phyloP scores from a whole-genome alignment of 2,888 invertebrate species.

The Troides oblongomaculatus region DNA sequence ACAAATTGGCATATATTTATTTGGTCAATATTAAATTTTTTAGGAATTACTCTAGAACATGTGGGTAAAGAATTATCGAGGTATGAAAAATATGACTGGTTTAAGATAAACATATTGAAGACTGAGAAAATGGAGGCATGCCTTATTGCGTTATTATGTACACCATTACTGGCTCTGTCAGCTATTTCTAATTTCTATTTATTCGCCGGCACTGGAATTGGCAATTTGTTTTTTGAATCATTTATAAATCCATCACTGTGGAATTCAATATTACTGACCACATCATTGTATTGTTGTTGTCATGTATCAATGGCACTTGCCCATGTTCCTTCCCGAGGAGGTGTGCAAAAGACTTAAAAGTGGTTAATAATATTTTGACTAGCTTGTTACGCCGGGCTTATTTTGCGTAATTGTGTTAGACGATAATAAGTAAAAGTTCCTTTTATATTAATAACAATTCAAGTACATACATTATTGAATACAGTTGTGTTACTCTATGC shows the following conservation, averaged over 20 bases:
- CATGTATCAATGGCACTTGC: constrained; percentile 70
- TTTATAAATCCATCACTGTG: constrained; percentile 65
- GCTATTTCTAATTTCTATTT: constrained; percentile 94
- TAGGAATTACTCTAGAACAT: constrained; percentile 87
- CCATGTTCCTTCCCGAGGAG: constrained; percentile 60
- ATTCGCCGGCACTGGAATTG: constrained; percentile 87
- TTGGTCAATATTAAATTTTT: constrained; percentile 93
- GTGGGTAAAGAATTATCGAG: constrained; percentile 74
- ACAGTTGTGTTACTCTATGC: constrained; percentile 21
- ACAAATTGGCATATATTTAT: constrained; percentile 86
- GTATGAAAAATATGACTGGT: constrained; percentile 64
- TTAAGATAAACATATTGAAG: constrained; percentile 61
- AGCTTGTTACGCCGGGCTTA: constrained; percentile 26
- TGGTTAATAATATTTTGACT: constrained; percentile 30
- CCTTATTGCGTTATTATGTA: constrained; percentile 83
- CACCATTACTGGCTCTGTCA: constrained; percentile 88
- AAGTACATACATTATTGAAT: constrained; percentile 26
- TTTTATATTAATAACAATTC: constrained; percentile 18
- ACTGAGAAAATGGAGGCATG: constrained; percentile 76
- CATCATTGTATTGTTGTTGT: constrained; percentile 67
- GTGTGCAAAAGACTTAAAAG: not conserved
- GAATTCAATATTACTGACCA: constrained; percentile 52
- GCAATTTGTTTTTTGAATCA: constrained; percentile 84
- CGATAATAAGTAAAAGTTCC: constrained; percentile 24
- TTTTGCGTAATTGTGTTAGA: constrained; percentile 15